These are phyloP conservation scores for Theonella swinhoei DNA, from an alignment of 37 sponge, comb jelly and placozoan genomes.

Conservation along the genomic window DNA sequence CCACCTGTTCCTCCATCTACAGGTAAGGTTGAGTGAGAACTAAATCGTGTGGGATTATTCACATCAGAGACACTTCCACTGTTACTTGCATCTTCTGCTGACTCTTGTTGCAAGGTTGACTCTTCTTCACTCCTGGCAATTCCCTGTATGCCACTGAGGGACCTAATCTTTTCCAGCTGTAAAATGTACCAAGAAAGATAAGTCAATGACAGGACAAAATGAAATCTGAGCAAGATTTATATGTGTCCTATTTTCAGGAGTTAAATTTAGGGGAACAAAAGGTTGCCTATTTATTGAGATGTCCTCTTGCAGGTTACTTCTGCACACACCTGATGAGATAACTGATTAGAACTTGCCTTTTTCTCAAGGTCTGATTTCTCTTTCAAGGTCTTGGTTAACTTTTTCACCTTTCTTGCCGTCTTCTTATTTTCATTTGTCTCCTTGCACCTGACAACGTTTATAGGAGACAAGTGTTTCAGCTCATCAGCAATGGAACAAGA, in stretches of 20 bases:
- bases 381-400: neutral
- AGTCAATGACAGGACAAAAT: too few relatives aligned
- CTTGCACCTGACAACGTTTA: neutral
- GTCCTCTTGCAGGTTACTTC: too few relatives aligned
- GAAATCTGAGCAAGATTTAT: too few relatives aligned
- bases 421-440: neutral
- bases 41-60: neutral
- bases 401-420: neutral
- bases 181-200: neutral
- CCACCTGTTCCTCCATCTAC: neutral
- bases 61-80: neutral
- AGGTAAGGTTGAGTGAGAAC: too few relatives aligned
- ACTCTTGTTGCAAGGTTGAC: neutral
- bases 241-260: too few relatives aligned
- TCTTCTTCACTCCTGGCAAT: neutral
- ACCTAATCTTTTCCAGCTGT: neutral
- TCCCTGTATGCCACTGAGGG: neutral
- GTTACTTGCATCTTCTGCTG: neutral
- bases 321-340: too few relatives aligned
- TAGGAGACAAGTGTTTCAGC: neutral
- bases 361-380: neutral
- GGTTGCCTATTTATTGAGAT: too few relatives aligned
- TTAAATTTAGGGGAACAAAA: too few relatives aligned
- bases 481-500: neutral
- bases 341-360: too few relatives aligned